These are phyloP conservation scores for Pelodytes ibericus DNA, from an alignment of 2,797 vertebrate species.

Conservation along the genomic window DNA sequence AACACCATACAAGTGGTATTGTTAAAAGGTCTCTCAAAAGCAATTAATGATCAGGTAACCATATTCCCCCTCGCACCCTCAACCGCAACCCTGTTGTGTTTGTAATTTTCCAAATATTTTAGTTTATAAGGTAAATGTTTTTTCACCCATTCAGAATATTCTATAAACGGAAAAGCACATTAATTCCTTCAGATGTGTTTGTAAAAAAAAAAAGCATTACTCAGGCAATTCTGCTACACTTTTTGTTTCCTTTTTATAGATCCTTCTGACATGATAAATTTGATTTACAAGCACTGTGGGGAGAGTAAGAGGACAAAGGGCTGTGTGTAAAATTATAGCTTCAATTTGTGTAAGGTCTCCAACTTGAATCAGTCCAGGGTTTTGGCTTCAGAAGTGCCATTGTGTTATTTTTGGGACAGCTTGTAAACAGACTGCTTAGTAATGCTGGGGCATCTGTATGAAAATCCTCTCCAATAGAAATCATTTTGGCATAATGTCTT, in stretches of 20 bases:
- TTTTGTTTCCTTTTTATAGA: constrained; percentile 37
- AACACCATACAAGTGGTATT: too few relatives aligned
- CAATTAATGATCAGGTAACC: too few relatives aligned
- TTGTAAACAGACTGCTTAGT: constrained; percentile 45
- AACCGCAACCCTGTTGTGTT: too few relatives aligned
- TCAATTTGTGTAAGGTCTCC: constrained; percentile 49
- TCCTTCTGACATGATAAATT: constrained; percentile 34
- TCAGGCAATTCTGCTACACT: constrained; percentile 34
- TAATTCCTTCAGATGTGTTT: too few relatives aligned
- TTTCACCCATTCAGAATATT: too few relatives aligned
- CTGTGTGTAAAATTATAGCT: constrained; percentile 48
- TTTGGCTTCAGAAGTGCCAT: constrained; percentile 30
- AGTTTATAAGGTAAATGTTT: too few relatives aligned
- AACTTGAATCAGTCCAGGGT: constrained; percentile 41
- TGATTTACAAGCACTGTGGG: constrained; percentile 40
- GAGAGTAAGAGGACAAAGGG: constrained; percentile 40
- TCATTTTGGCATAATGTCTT: constrained; percentile 37
- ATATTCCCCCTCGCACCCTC: too few relatives aligned
- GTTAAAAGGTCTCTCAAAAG: too few relatives aligned
- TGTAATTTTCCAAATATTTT: too few relatives aligned
- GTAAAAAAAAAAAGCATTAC: too few relatives aligned
- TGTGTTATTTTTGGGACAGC: constrained; percentile 50
- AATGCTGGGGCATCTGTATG: constrained; percentile 47
- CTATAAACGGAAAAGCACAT: too few relatives aligned
- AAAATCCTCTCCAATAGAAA: constrained; percentile 35